Percentiles rank a stretch among this genome's conserved stretches.
phyloP scores from a whole-genome alignment of 2,888 invertebrate species.

The Phaedon cochleariae region DNA sequence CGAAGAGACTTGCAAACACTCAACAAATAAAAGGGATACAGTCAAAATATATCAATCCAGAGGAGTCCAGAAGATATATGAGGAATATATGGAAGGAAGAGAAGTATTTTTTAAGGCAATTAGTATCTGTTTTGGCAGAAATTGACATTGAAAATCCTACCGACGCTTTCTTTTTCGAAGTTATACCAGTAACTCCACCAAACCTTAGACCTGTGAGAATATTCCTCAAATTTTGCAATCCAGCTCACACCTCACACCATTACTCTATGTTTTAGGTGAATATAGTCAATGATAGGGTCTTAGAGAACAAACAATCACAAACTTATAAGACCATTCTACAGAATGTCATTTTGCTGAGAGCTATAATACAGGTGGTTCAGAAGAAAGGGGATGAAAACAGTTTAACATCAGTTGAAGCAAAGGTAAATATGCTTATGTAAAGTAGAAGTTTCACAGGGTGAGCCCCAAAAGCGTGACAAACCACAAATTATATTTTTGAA shows the following conservation, averaged over 20 bases:
- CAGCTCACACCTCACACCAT: too few species aligned
- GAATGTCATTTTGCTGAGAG: conserved; percentile 71
- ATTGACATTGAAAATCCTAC: conserved; percentile 69
- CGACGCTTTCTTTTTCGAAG: conserved; percentile 87
- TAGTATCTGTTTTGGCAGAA: conserved; percentile 74
- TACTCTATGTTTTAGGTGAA: conserved; percentile 55
- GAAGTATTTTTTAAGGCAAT: conserved; percentile 70
- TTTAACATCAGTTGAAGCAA: conserved; percentile 51
- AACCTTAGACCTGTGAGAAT: conserved; percentile 78
- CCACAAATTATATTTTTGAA: too few species aligned
- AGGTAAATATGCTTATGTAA: too few species aligned
- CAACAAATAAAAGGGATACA: conserved; percentile 40
- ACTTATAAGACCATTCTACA: conserved; percentile 76
- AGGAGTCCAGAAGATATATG: conserved; percentile 54
- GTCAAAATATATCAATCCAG: conserved; percentile 55
- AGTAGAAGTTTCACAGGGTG: too few species aligned
- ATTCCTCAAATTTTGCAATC: too few species aligned
- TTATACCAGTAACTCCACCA: conserved; percentile 86
- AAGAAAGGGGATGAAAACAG: conserved; percentile 62
- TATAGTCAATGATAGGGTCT: conserved; percentile 69
- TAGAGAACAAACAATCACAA: conserved; percentile 82
- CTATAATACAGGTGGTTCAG: conserved; percentile 70
- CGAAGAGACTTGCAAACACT: neutral
- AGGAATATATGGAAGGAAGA: conserved; percentile 78
- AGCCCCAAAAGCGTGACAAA: too few species aligned